Evolutionary conservation across 2,797 vertebrate species (phyloP), one percentile per base, ranked within the genome.

Genomic region (Esox masquinongy): DNA sequence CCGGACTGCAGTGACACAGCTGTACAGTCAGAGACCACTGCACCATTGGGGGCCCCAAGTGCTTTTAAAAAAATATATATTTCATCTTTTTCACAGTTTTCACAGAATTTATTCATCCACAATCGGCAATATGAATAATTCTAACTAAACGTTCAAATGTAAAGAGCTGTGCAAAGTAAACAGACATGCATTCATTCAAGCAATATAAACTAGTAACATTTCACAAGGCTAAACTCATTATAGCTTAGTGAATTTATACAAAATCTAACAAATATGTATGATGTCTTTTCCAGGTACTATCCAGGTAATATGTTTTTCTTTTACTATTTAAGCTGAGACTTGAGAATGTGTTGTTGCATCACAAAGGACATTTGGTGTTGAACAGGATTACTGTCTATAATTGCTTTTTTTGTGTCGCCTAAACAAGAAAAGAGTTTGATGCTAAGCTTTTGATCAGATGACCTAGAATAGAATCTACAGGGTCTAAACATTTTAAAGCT

Each of bases 331-430:
- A 76, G 61, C 68, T 26, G 43, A 64, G 68, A 70, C 61, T 63
- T 49, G 59, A 51, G 26, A 74, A 66, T 74, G 73, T 36, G 69
- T 56, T 51, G 56, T 70, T 49, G 59, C 31, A 17, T 66, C 68
- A 82, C 82, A 74, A 72, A 82, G 76, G 75, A 75, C 74, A 77
- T 80, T 79, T 81, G 64, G 71, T 56, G 69, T 73, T 87, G 81
- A 77, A 12, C 66, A 68, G 76, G 80, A 85, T 85, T 77, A 75
- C 64, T 70, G 7, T 70, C 1, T 64, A 36, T 31, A 16, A 36
- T 12, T 74, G 36, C 70, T 22, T 69, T 69, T 15, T 51, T 14
- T 77, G 76, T 81, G 79, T 75, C 72, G 72, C 71, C 74, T 77
- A 74, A 80, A 76, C 84, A 72, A 80, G 68, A 77, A 77, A 74